Evolutionary conservation across 2,888 invertebrate genomes (phyloP), one percentile per base, ranked within the genome.

Genomic region (Drosophila putrida): DNA sequence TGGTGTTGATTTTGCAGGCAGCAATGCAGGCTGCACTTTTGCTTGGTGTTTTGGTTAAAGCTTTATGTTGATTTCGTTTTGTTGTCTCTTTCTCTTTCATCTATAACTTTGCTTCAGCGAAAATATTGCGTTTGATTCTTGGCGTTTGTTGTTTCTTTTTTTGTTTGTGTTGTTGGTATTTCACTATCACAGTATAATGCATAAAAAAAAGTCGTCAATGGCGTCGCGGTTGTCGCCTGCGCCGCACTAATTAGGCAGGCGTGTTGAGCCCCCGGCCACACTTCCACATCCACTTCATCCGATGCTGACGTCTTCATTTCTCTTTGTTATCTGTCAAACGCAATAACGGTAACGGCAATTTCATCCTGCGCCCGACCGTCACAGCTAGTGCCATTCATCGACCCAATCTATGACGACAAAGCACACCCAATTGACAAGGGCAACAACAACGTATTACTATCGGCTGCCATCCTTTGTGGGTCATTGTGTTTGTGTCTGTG

Each of bases 171-270:
- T 82, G 61, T 67, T 74, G 69, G 63, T 82, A 51, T 75, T 85
- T 88, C 82, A 87, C 85, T 84, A 84, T 84, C 83, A 84, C 83
- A 84, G 83, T 82, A 78, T 89, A 73, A 84, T 20, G 20, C 20
- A 20, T 20, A 87, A 87, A 63, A 83, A 78, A 65, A 74, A 58
- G 63, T 75, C 64, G 58, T 54, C 54, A 64, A 55, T 74, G 58
- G 54, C 72, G 68, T 76, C 70, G 79, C 60, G 65, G 67, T 71
- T 63, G 70, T 80, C 74, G 85, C 69, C 85, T 62, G 66, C 64
- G 65, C 60, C 67, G 36, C 62, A 66, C 61, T 78, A 76, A 78
- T 78, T 80, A 77, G 77, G 80, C 69, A 72, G 73, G 69, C 72
- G 67, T 71, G 66, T 70, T 66, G 50, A 67, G 72, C 67, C 69